phyloP scores from a whole-genome alignment of 2,888 invertebrate genomes.

The Entomobrya proxima region DNA sequence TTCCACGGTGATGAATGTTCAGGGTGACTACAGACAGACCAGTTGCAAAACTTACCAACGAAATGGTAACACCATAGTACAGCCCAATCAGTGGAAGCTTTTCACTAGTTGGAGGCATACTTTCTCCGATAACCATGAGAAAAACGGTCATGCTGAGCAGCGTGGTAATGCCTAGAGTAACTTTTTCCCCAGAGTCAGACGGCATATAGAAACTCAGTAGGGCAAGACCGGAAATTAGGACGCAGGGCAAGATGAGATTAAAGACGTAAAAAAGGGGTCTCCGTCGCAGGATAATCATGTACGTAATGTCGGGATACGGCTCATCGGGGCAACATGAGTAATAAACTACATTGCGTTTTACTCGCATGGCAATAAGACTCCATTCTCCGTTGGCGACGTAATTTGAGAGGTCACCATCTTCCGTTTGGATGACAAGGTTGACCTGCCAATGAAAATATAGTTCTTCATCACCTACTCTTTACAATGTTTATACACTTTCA shows the following conservation, averaged over 20 bases:
- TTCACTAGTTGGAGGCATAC: constrained; percentile 81
- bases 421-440: constrained; percentile 77
- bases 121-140: constrained; percentile 81
- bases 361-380: constrained; percentile 78
- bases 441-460: constrained; percentile 69
- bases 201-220: constrained; percentile 80
- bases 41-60: constrained; percentile 77
- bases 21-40: constrained; percentile 78
- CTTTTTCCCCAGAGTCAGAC: constrained; percentile 79
- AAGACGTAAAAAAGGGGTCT: constrained; percentile 79
- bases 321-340: constrained; percentile 78
- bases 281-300: constrained; percentile 78
- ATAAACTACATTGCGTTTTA: constrained; percentile 76
- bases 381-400: constrained; percentile 80
- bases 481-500: no score
- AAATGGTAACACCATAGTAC: constrained; percentile 81
- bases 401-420: constrained; percentile 79
- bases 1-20: constrained; percentile 79
- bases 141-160: constrained; percentile 81
- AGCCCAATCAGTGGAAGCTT: constrained; percentile 80
- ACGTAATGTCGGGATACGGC: constrained; percentile 80
- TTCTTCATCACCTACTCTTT: neutral
- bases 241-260: constrained; percentile 79
- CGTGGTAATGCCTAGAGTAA: constrained; percentile 80
- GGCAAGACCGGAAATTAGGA: constrained; percentile 80